Evolutionary conservation across 1,140 invertebrate species (phyloP).

Genomic region (Anastatus disparis): DNA sequence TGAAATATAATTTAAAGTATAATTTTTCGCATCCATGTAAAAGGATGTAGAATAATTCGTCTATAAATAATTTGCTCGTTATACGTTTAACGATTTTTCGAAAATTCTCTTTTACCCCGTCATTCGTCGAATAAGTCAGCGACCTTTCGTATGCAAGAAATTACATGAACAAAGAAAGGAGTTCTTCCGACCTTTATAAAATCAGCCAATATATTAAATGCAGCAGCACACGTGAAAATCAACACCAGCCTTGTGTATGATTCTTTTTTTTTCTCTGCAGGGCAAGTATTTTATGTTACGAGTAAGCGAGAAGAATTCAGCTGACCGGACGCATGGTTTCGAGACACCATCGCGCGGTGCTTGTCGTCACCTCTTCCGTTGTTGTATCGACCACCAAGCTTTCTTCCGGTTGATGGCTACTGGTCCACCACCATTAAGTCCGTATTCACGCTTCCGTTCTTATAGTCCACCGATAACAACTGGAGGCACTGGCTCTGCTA

Average conservation of each 20-base stretch:
- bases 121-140: no score
- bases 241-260: no score
- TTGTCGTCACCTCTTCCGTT: slow-evolving; percentile 98
- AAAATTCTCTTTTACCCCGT: no score
- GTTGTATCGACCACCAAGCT: slow-evolving; percentile 97
- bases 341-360: slow-evolving; percentile 93
- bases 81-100: no score
- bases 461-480: slow-evolving; percentile 68
- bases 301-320: slow-evolving; percentile 95
- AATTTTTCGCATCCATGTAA: no score
- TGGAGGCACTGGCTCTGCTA: slow-evolving; percentile 20
- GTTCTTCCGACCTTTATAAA: no score
- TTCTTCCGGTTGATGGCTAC: slow-evolving; percentile 90
- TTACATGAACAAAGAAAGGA: background rate
- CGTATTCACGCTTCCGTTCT: slow-evolving; percentile 75
- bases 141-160: no score
- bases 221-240: no score
- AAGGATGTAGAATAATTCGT: no score
- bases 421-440: slow-evolving; percentile 62
- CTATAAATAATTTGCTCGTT: no score
- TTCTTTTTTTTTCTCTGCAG: slow-evolving; percentile 50
- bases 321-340: slow-evolving; percentile 95
- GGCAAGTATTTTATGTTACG: slow-evolving; percentile 95
- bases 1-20: no score
- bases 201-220: background rate